phyloP scores from a whole-genome alignment of 2,888 invertebrate genomes.

The Neria commutata region DNA sequence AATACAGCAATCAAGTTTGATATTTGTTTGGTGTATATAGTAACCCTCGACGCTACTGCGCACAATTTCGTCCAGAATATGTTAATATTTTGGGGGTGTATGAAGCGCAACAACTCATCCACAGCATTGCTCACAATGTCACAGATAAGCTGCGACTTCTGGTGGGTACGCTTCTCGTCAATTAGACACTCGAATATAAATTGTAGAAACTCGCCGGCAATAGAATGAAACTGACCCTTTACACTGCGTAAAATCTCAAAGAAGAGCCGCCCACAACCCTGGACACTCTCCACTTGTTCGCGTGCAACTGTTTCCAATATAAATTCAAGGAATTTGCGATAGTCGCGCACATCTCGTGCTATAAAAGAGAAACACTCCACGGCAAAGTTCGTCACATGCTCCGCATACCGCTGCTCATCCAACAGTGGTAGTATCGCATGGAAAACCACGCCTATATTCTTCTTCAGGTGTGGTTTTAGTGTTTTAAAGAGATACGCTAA shows the following conservation, averaged over 20 bases:
- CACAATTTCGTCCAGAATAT: conserved; percentile 71
- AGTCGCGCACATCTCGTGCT: conserved; percentile 84
- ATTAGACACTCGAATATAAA: conserved; percentile 70
- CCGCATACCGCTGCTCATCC: conserved; percentile 73
- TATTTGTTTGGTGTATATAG: conserved; percentile 33
- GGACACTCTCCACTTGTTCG: conserved; percentile 73
- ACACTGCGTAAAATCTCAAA: conserved; percentile 89
- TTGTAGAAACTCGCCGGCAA: conserved; percentile 73
- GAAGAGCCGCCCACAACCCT: conserved; percentile 84
- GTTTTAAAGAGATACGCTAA: conserved; percentile 91
- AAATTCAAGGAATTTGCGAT: conserved; percentile 73
- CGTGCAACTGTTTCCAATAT: conserved; percentile 71
- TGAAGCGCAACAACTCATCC: conserved; percentile 68
- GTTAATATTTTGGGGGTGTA: conserved; percentile 69
- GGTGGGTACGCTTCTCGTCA: conserved; percentile 43
- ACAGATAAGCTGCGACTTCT: conserved; percentile 56
- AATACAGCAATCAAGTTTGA: conserved; percentile 66
- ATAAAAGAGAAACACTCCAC: conserved; percentile 97
- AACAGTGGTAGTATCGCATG: conserved; percentile 76
- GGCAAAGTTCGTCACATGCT: conserved; percentile 90
- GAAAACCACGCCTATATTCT: conserved; percentile 77
- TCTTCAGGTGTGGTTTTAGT: conserved; percentile 81
- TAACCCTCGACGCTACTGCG: conserved; percentile 48
- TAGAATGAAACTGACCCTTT: conserved; percentile 83
- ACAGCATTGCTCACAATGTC: conserved; percentile 72